Conservation (phyloP, 2,113 vertebrate species). For the Tautogolabrus adspersus region DNA sequence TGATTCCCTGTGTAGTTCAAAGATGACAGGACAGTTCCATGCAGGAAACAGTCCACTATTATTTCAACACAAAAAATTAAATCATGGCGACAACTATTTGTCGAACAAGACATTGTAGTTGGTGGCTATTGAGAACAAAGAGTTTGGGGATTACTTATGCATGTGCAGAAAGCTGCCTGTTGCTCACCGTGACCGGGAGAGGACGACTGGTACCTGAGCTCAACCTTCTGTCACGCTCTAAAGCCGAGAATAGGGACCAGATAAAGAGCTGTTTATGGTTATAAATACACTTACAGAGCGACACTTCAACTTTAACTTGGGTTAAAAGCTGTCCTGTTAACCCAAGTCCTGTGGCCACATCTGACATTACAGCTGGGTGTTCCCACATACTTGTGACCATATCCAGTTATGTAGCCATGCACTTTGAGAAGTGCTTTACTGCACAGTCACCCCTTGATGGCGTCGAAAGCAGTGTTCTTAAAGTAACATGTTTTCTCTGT, state of each 20-base stretch:
- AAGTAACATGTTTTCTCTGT: neutral
- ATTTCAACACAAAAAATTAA: conserved; percentile 5
- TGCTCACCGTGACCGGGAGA: conserved; percentile 22
- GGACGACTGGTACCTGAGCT: conserved; percentile 59
- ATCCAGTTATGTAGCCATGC: neutral
- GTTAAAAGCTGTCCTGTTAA: conserved; percentile 23
- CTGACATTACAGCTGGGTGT: neutral
- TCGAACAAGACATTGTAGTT: conserved; percentile 18
- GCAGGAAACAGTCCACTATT: conserved; percentile 3
- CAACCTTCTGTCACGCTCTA: conserved; percentile 29
- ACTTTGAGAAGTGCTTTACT: conserved; percentile 20
- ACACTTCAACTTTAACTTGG: neutral
- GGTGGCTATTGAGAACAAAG: neutral
- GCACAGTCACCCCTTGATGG: conserved; percentile 35
- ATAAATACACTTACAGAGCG: neutral
- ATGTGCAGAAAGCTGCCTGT: conserved; percentile 1
- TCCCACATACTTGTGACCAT: neutral
- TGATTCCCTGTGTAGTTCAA: neutral
- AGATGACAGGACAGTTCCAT: neutral
- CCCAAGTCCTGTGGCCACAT: conserved; percentile 13
- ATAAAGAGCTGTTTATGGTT: conserved; percentile 14
- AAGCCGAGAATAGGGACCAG: neutral
- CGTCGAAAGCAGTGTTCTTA: conserved; percentile 16
- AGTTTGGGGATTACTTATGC: conserved; percentile 12
- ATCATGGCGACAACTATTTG: conserved; percentile 3